phyloP scores from a whole-genome alignment of 1,140 invertebrate species.

The Andricus grossulariae region DNA sequence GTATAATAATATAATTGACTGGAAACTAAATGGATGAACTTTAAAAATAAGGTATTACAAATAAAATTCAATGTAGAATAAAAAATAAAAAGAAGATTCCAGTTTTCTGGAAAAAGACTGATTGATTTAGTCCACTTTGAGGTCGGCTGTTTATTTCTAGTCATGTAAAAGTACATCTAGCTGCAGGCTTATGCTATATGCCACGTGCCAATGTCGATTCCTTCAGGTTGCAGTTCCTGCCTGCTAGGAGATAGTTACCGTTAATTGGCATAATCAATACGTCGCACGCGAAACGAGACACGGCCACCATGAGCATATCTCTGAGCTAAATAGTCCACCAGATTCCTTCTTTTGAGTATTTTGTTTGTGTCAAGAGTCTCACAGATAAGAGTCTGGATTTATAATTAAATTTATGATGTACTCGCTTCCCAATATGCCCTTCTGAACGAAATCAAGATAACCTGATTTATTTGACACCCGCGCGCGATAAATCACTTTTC shows the following conservation, averaged over 20 bases:
- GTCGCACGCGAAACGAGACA: constrained; percentile 23
- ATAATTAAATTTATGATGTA: background rate
- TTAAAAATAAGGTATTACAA: too few relatives aligned
- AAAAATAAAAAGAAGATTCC: too few relatives aligned
- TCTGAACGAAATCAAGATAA: constrained; percentile 18
- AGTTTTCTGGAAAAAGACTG: background rate
- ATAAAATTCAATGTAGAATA: too few relatives aligned
- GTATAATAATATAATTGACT: too few relatives aligned
- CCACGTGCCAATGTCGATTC: constrained; percentile 34
- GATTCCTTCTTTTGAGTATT: constrained; percentile 5
- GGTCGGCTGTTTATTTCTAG: background rate
- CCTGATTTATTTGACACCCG: constrained; percentile 4
- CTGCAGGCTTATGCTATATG: background rate
- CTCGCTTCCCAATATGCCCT: background rate
- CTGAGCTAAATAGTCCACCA: constrained; percentile 33
- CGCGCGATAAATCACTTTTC: background rate
- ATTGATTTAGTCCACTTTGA: background rate
- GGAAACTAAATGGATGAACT: too few relatives aligned
- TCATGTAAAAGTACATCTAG: background rate
- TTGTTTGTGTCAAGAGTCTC: constrained; percentile 15
- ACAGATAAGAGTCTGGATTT: too few relatives aligned
- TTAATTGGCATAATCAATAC: constrained; percentile 38
- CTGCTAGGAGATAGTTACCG: constrained; percentile 26
- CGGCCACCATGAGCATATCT: constrained; percentile 42
- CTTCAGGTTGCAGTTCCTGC: constrained; percentile 24